These are phyloP conservation scores for Equus przewalskii DNA, from an alignment of 2,113 vertebrate species.

Conservation along the genomic window DNA sequence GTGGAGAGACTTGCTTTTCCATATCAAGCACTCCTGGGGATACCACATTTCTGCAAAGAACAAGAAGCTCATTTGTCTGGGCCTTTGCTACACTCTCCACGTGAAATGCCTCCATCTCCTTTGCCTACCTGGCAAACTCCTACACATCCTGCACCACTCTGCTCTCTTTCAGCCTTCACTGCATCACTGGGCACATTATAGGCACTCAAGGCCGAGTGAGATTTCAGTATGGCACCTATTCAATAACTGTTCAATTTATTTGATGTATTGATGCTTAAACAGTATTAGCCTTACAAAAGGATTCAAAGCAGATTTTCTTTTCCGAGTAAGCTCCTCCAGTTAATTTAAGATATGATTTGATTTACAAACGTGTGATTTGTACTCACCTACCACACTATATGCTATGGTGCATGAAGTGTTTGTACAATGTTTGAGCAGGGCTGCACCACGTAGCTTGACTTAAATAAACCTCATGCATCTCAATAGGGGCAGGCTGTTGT, in stretches of 20 bases:
- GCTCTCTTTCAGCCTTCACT: background rate
- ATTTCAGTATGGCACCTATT: background rate
- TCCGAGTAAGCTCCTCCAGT: background rate
- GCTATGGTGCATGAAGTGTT: background rate
- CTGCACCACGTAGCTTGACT: accelerated
- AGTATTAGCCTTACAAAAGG: background rate
- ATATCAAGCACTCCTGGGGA: background rate
- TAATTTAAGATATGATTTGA: background rate
- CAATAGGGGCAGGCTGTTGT: background rate
- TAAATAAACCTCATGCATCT: background rate
- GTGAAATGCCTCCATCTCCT: background rate
- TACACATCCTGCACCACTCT: background rate
- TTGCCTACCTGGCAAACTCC: background rate
- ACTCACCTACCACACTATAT: background rate
- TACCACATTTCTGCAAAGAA: background rate
- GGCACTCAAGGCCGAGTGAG: background rate
- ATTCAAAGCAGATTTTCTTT: background rate
- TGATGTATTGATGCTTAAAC: background rate
- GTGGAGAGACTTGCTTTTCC: background rate
- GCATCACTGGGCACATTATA: no score
- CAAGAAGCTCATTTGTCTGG: background rate
- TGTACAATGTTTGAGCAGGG: background rate
- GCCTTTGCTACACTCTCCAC: accelerated
- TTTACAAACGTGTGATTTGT: background rate
- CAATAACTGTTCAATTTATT: background rate